Evolutionary conservation across 2,888 invertebrate species (phyloP), one percentile per base, ranked within the genome.

Genomic region (Lissonota sp.): DNA sequence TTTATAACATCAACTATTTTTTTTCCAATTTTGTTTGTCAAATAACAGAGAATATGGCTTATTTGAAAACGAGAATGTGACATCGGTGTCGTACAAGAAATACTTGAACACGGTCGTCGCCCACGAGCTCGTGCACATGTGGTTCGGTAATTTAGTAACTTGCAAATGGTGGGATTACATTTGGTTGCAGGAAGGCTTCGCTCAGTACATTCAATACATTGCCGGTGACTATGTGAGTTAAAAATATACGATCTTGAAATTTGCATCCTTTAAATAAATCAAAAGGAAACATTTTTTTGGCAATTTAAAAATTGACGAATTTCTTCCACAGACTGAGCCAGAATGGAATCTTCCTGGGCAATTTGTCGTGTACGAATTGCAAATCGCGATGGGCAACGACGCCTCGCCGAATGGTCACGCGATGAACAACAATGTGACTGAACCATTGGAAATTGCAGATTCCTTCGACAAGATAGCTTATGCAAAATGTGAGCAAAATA

Each of bases 171-270:
- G 96, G 96, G 94, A 94, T n/a, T 95, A 95, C 84, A 92, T 95
- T 5, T 96, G 96, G 96, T 93, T 96, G 10, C 95, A 95, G 85
- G 96, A 96, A 91, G 97, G 97, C 0, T 96, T 97, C 89, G 96
- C 97, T 5, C 89, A 92, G 53, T 94, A 93, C 85, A 90, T 94
- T 40, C 92, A 94, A 84, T 93, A 93, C 84, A 75, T 91, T 10
- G 69, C 82, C 6, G 80, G 86, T 6, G 78, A 90, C 40, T 12
- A 4, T 67, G 91, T 92, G 73, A 80, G 83, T 84, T 4, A 7
- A 14, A 64, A 39, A 57, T n/a, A 26, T 26, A 26, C 26, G 26
- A 26, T 3, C 26, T 26, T 26, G 26, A 26, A 26, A 3, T 26
- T 3, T 26, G 26, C 26, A 26, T 26, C 26, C 26, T 26, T 26